A percentile compares a stretch with the other conserved stretches of the same genome.
These are phyloP conservation scores for Scolanthus callimorphus DNA, from an alignment of 92 coral and sea anemone genomes.

Conservation along the genomic window DNA sequence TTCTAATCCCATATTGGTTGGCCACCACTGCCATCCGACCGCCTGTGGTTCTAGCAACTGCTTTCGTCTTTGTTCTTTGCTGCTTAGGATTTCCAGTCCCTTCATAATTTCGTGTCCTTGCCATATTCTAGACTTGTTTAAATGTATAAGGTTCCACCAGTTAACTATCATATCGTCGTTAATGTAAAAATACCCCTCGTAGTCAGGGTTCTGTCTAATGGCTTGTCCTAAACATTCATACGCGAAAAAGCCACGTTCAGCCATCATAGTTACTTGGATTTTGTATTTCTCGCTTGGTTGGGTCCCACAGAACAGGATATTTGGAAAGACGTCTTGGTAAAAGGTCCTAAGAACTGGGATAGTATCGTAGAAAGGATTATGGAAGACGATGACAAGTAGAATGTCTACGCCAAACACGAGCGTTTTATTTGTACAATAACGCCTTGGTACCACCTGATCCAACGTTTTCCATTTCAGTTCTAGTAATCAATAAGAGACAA, in stretches of 20 bases:
- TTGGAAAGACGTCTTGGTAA: conserved; percentile 22
- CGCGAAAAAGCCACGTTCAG: conserved; percentile 18
- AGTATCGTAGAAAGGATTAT: conserved; percentile 19
- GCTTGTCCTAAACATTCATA: conserved; percentile 29
- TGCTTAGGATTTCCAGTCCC: neutral
- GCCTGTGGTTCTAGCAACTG: neutral
- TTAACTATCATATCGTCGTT: conserved; percentile 44
- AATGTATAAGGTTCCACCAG: conserved; percentile 31
- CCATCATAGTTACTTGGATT: conserved; percentile 15
- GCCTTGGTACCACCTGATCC: too few relatives aligned
- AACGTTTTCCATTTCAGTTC: too few relatives aligned
- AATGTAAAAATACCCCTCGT: conserved; percentile 23
- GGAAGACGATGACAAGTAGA: conserved; percentile 23
- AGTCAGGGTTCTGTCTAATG: conserved; percentile 28
- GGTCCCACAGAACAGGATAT: conserved; percentile 31
- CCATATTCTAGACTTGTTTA: conserved; percentile 20
- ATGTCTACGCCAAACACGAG: conserved; percentile 4
- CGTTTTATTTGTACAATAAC: too few relatives aligned
- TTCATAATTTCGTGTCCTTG: conserved; percentile 4
- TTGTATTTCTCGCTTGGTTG: conserved; percentile 1
- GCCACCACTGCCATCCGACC: neutral
- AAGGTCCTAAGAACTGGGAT: conserved; percentile 29
- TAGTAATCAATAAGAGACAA: too few relatives aligned
- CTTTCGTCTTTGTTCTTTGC: neutral
- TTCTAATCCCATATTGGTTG: neutral